Conservation (phyloP, 2,797 vertebrate species). For the Microhierax caerulescens region DNA sequence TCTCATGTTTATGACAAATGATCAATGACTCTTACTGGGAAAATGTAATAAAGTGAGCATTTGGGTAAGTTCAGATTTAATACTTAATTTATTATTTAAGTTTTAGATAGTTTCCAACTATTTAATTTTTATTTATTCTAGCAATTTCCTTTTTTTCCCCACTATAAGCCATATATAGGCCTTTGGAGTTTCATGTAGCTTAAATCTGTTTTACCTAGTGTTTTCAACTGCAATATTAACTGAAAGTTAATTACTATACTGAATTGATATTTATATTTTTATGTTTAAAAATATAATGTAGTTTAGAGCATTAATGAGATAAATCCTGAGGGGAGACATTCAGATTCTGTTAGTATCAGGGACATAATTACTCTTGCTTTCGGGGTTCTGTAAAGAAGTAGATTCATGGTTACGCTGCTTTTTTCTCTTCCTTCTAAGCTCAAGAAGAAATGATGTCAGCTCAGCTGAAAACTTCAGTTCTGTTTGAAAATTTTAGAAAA, state of each 20-base stretch:
- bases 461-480: neutral
- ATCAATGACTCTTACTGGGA: neutral
- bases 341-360: neutral
- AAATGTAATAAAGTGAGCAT: neutral
- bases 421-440: neutral
- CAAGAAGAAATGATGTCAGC: neutral
- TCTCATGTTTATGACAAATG: neutral
- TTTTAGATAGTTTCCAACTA: neutral
- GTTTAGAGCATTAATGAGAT: neutral
- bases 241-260: neutral
- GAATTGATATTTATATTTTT: neutral
- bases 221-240: neutral
- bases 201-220: neutral
- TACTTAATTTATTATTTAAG: neutral
- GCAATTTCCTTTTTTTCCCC: neutral
- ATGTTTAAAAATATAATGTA: neutral
- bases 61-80: neutral
- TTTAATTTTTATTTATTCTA: neutral
- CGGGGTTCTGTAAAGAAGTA: neutral
- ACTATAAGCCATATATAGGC: neutral
- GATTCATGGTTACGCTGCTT: neutral
- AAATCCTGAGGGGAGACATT: neutral
- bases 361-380: neutral
- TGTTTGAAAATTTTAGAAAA: neutral
- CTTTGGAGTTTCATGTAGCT: neutral